Evolutionary conservation across 1,140 invertebrate genomes (phyloP), one percentile per base, ranked within the genome.

Genomic region (Brachionus rubens): DNA sequence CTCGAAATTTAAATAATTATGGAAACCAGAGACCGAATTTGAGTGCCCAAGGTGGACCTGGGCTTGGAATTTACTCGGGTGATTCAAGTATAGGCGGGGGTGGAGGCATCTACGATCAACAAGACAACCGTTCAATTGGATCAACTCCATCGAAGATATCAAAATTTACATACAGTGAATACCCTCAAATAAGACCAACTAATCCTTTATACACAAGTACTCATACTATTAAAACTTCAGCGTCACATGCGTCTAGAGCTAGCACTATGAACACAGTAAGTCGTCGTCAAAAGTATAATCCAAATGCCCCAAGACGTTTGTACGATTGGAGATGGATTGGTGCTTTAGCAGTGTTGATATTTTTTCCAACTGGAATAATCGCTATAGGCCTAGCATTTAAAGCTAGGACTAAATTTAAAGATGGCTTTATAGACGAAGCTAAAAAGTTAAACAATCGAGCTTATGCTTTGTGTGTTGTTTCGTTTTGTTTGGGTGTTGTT

Each of bases 161-260:
- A 2, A 75, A 75, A 46, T 75, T 75, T 43, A 75, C 70, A 7
- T 75, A 75, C 30, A 75, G 70, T 33, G 70, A 76, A 62, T 76
- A 76, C 47, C 75, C 75, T 14, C 75, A 76, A 65, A 52, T 76
- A 7, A 52, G 59, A 62, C 75, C 75, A 62, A 76, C 75, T 1
- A 76, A 76, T 46, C 75, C 75, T n/a, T 40, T 76, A n/a, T 76
- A 76, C 16, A 62, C 75, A 62, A 62, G 54, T n/a, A 59, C 48
- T 24, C 16, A 40, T 12, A 76, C 75, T 16, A 76, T 76, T 2
- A 76, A 76, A 59, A 76, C 72, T 19, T 19, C 28, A 19, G 72
- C 52, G 4, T 56, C 72, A 9, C 36, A 46, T 47, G 40, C 40
- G 6, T 56, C 48, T n/a, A 12, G 50, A 54, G 75, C 54, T 14